Conservation (phyloP, 2,888 invertebrate genomes). For the Apocheima hispidaria region DNA sequence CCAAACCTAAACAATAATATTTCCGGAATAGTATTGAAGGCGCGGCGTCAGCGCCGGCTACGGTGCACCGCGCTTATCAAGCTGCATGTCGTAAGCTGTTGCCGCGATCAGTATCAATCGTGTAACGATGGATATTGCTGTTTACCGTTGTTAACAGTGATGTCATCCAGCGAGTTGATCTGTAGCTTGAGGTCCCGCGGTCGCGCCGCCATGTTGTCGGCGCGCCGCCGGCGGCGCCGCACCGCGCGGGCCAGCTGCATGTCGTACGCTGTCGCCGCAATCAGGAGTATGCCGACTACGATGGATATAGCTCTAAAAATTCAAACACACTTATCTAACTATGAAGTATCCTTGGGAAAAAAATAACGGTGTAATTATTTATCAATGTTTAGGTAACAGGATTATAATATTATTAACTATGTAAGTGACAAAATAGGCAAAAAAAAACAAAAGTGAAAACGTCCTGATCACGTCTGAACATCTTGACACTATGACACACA, state of each 20-base stretch:
- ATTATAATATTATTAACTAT: too few relatives aligned
- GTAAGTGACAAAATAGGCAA: too few relatives aligned
- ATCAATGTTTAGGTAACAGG: too few relatives aligned
- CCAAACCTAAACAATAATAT: too few relatives aligned
- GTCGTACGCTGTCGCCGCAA: constrained; percentile 90
- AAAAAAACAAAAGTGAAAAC: too few relatives aligned
- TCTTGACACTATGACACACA: too few relatives aligned
- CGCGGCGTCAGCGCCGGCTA: constrained; percentile 66
- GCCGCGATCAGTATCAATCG: constrained; percentile 88
- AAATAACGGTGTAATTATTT: too few relatives aligned
- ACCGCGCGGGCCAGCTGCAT: constrained; percentile 78
- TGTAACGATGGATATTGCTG: neutral
- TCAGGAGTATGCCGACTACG: constrained; percentile 81
- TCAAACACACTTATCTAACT: neutral
- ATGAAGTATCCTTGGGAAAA: too few relatives aligned
- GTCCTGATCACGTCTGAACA: too few relatives aligned
- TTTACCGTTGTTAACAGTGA: constrained; percentile 68
- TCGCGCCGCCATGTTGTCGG: constrained; percentile 69
- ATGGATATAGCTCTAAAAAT: constrained; percentile 66
- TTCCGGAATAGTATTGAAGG: too few relatives aligned
- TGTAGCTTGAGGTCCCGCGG: constrained; percentile 74
- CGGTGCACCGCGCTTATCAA: constrained; percentile 69
- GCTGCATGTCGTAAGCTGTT: constrained; percentile 90
- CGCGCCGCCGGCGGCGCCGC: constrained; percentile 68
- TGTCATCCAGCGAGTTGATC: constrained; percentile 75